A percentile compares a stretch with the other conserved stretches of the same genome.
phyloP scores from a whole-genome alignment of 2,888 invertebrate species.

The Amiota communis region DNA sequence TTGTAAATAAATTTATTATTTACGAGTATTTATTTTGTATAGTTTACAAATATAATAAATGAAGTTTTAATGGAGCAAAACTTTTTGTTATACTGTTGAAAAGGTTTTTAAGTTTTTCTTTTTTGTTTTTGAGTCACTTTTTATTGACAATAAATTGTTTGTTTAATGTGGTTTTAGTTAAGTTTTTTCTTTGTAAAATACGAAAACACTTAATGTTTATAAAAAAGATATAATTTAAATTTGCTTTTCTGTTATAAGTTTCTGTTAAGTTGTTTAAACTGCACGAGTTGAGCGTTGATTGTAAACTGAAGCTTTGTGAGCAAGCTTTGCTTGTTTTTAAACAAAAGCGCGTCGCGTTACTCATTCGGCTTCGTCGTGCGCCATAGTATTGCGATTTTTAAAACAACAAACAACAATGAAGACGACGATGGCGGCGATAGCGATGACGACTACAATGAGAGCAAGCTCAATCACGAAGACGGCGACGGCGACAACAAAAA shows the following conservation, averaged over 20 bases:
- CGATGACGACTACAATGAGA: not conserved
- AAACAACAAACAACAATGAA: not conserved
- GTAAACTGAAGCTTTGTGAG: constrained; percentile 57
- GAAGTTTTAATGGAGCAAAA: constrained; percentile 25
- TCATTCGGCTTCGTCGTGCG: constrained; percentile 3
- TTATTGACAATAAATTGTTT: not conserved
- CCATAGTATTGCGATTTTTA: not conserved
- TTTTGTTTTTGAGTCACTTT: no score
- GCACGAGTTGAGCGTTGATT: constrained; percentile 51
- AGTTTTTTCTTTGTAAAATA: not conserved
- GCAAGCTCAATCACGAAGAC: not conserved
- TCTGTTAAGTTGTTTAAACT: constrained; percentile 23
- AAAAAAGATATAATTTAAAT: not conserved
- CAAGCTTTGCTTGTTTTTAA: constrained; percentile 62
- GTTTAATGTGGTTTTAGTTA: not conserved
- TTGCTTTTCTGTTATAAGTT: not conserved
- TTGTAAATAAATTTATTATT: constrained; percentile 33
- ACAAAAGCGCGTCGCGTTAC: constrained; percentile 29
- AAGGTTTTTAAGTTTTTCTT: no score
- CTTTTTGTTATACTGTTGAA: no score
- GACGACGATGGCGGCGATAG: not conserved
- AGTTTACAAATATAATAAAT: constrained; percentile 7
- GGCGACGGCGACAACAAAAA: not conserved
- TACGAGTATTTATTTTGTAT: constrained; percentile 7
- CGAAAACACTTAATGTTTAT: not conserved